Evolutionary conservation across 2,113 vertebrate species (phyloP), one percentile per base, ranked within the genome.

Genomic region (Cavia aperea): DNA sequence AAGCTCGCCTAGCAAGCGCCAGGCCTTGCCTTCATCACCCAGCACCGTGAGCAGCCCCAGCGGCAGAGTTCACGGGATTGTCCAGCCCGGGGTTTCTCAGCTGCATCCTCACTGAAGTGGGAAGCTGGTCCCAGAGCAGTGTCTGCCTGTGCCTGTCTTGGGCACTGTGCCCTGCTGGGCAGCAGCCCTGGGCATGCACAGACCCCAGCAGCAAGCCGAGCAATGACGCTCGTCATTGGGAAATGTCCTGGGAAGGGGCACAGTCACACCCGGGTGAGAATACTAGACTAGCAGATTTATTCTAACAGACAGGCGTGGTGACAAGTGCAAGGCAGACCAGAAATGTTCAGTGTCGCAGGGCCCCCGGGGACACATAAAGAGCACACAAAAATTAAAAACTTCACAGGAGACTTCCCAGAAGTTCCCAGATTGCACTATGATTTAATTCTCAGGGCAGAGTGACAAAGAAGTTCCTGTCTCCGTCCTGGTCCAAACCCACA

Each of bases 31-130:
- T 24, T 46, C 39, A 12, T 2, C 12, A 73, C 23, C 11, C 39
- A 26, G 72, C 39, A 73, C 39, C 10, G 2, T 12, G 13, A 21
- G 43, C 39, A 26, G 10, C 39, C 16, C 11, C n/a, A 39, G 39
- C 31, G 46, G 26, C 39, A 36, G n/a, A 11, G 49, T 63, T 54
- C 23, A 29, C 51, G 68, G 13, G 29, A 14, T 19, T 11, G 33
- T 77, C 9, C 49, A 77, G 77, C 31, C 12, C 58, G 31, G 46
- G 1, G 23, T 56, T 81, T 86, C 56, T 81, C 56, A 23, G 4
- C 43, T 0, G 24, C 56, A 24, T 21, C 65, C 13, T 5, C 3
- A 0, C 1, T n/a, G 63, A 81, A 29, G 5, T 11, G 4, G 11
- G 21, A 43, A 29, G 13, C 39, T 72, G 54, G 21, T 54, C 26